Conservation (phyloP, 2,888 invertebrate species). For the Thecocarcelia acutangulata region DNA sequence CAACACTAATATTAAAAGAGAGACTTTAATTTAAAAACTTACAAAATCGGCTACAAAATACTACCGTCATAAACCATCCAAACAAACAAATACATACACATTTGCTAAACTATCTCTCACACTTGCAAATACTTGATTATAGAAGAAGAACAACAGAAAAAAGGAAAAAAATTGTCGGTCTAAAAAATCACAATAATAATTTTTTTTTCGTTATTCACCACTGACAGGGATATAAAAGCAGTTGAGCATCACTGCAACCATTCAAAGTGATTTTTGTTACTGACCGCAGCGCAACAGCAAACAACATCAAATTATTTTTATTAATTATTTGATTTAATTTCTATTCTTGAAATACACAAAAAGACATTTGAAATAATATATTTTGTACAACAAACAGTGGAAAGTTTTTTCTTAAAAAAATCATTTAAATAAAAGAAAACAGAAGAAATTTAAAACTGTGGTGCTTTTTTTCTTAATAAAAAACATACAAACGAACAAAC, state of each 20-base stretch:
- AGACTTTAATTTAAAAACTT: conserved; percentile 52
- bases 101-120: conserved; percentile 20
- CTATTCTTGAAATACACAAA: conserved; percentile 28
- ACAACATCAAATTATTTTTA: conserved; percentile 56
- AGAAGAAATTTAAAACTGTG: conserved; percentile 41
- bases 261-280: conserved; percentile 79
- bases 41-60: conserved; percentile 15
- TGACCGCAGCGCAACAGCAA: conserved; percentile 73
- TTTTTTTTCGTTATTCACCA: conserved; percentile 69
- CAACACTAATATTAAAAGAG: conserved; percentile 35
- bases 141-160: conserved; percentile 36
- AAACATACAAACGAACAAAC: conserved; percentile 23
- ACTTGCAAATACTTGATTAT: conserved; percentile 29
- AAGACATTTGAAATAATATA: conserved; percentile 26
- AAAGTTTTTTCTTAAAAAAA: conserved; percentile 38
- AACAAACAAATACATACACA: neutral
- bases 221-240: conserved; percentile 76
- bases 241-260: conserved; percentile 77
- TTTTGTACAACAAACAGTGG: conserved; percentile 40
- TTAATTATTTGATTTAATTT: conserved; percentile 46
- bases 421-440: conserved; percentile 11
- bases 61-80: conserved; percentile 28
- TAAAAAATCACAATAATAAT: conserved; percentile 58
- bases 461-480: conserved; percentile 41
- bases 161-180: conserved; percentile 23